Base-by-base conservation (phyloP, 1,140 invertebrate genomes). In the Oscheius sp. region DNA sequence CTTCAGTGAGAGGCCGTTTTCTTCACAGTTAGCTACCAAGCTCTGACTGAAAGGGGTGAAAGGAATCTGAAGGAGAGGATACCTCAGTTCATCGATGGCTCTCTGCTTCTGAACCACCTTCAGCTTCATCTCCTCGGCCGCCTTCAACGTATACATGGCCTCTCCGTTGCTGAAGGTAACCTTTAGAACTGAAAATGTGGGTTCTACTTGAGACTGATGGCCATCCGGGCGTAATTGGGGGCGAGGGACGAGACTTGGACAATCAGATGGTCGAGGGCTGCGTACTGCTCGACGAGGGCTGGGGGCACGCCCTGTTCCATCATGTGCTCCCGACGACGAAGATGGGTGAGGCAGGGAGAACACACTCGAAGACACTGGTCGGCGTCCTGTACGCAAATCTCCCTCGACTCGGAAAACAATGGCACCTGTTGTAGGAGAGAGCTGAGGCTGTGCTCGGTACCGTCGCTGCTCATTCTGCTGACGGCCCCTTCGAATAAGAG, bases 31-130 rank as follows among this genome's bases (percentile, higher is more conserved):
- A 31, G 64, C 38, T 52, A 49, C 23, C 38, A 52, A 18, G 15
- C 26, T n/a, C 23, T 68, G 13, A 29, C 35, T n/a, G 26, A 68
- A 31, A 67, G 20, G 18, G 28, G 20, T 26, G 32, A 58, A 3
- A 62, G 36, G 73, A 13, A n/a, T 62, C 18, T 59, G 62, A 42
- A 74, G 72, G 52, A 49, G 34, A 62, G 36, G 13, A 38, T 84
- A 89, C 87, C 89, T 89, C n/a, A 89, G 77, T 31, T 80, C 82
- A 86, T 96, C 94, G 73, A 97, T 91, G 59, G 89, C 89, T 85
- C 95, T 93, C 1, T 92, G 93, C 58, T 93, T 87, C 83, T 91
- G 91, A 0, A 92, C 89, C 18, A 97, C 90, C 80, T 92, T 91
- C 1, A 89, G 88, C 74, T 93, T 88, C 69, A 95, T 85, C 13